phyloP scores from a whole-genome alignment of 1,140 invertebrate species.

The Heliconius congener region DNA sequence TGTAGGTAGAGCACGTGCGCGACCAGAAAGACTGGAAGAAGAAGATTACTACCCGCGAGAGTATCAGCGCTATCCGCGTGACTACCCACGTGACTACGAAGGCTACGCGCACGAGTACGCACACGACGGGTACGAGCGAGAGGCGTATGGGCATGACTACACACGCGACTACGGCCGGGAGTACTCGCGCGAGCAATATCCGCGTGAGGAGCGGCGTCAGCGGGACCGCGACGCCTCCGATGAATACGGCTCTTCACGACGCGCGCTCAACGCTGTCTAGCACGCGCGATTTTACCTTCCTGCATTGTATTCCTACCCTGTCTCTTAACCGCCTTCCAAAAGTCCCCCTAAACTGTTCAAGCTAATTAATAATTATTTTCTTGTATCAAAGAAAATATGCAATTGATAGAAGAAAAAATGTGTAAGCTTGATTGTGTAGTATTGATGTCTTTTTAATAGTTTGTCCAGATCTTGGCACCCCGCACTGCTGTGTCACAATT shows the following conservation, averaged over 20 bases:
- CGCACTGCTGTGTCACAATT: slow-evolving; percentile 7
- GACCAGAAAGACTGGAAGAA: slow-evolving; percentile 73
- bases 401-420: slow-evolving; percentile 11
- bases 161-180: slow-evolving; percentile 58
- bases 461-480: not conserved
- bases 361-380: slow-evolving; percentile 1
- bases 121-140: slow-evolving; percentile 54
- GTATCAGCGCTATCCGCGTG: slow-evolving; percentile 67
- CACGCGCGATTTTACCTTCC: slow-evolving; percentile 27
- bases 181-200: slow-evolving; percentile 49
- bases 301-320: slow-evolving; percentile 32
- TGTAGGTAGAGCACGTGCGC: slow-evolving; percentile 65
- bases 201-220: slow-evolving; percentile 50
- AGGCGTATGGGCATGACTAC: slow-evolving; percentile 69
- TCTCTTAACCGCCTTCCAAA: not conserved
- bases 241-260: slow-evolving; percentile 73
- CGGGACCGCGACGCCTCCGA: slow-evolving; percentile 68
- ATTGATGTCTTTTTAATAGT: not conserved
- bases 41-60: slow-evolving; percentile 77
- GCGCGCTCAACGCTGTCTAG: slow-evolving; percentile 77
- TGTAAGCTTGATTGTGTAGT: not conserved
- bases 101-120: slow-evolving; percentile 56
- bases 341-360: not conserved
- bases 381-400: slow-evolving; percentile 1
- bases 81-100: slow-evolving; percentile 67